Base-by-base conservation (phyloP, 2,888 invertebrate genomes). In the Reticulitermes lucifugus region DNA sequence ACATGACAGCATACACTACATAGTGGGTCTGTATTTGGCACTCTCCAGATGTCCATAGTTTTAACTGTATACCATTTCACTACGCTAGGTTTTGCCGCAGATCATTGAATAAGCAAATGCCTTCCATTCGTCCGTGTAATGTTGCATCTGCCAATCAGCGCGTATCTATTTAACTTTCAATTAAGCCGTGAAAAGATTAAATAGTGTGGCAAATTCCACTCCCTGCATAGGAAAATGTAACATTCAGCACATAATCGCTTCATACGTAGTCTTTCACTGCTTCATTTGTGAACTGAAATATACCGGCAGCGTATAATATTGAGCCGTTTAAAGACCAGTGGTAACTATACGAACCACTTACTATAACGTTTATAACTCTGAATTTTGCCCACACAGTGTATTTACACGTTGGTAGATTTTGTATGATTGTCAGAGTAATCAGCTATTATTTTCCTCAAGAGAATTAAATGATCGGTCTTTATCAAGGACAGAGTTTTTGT, bases 21-120 rank as follows among this genome's bases (percentile, higher is more conserved):
- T n/a, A 22, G 22, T 21, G 22, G 12, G 21, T n/a, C 60, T 60
- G 21, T 60, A 60, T 22, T 22, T 60, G 60, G 14, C 6, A 18
- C n/a, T 21, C 12, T 7, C 12, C 6, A 60, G 21, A 1, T 60
- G 60, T 29, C 12, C 35, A 10, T 18, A 35, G 18, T 71, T 25
- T 71, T 71, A 71, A 71, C 71, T 71, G 71, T 29, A 71, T 71
- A 35, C 71, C 71, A 29, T 71, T 71, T 71, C 71, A 71, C 71
- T 35, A 71, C 71, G 25, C 71, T 71, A n/a, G 71, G 7, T 71
- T 71, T 60, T 29, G 25, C 71, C 1, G 71, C 71, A n/a, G 29
- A 71, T 35, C 71, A 35, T 71, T 71, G 29, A 71, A 71, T 71
- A 10, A 25, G 71, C 35, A 71, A 71, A 71, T 71, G 29, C 12